phyloP scores from a whole-genome alignment of 2,797 vertebrate genomes.

The Sus cebifrons region DNA sequence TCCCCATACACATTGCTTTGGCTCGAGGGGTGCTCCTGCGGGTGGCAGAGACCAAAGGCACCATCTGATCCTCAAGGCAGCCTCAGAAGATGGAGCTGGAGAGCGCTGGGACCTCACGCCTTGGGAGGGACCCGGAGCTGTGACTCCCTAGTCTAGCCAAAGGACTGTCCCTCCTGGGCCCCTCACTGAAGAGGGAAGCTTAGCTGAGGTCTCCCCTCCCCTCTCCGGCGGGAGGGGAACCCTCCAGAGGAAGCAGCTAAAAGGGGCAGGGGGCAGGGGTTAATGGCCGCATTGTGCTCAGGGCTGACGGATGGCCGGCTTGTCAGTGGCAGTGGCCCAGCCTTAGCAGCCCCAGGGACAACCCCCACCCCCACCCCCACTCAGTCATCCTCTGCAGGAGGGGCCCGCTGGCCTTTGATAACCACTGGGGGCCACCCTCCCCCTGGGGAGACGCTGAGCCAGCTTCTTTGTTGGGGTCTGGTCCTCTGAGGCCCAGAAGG shows the following conservation, averaged over 20 bases:
- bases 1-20: background rate
- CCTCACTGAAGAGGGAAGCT: background rate
- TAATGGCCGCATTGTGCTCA: slow-evolving; percentile 89
- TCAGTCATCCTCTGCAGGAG: background rate
- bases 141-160: background rate
- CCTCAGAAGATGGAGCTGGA: background rate
- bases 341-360: slow-evolving; percentile 77
- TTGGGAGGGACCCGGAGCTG: background rate
- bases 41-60: background rate
- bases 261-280: slow-evolving; percentile 89
- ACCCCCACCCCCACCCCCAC: background rate
- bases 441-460: background rate
- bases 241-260: slow-evolving; percentile 87
- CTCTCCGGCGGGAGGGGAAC: background rate
- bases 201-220: slow-evolving; percentile 24
- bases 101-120: background rate
- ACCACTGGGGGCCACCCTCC: background rate
- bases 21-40: background rate
- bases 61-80: background rate
- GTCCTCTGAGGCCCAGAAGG: background rate
- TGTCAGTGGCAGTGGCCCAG: slow-evolving; percentile 86
- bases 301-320: slow-evolving; percentile 84
- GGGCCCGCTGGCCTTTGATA: slow-evolving; percentile 64
- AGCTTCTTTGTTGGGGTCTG: background rate
- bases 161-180: background rate